Conservation (phyloP, 2,797 vertebrate species). For the Trichosurus vulpecula region DNA sequence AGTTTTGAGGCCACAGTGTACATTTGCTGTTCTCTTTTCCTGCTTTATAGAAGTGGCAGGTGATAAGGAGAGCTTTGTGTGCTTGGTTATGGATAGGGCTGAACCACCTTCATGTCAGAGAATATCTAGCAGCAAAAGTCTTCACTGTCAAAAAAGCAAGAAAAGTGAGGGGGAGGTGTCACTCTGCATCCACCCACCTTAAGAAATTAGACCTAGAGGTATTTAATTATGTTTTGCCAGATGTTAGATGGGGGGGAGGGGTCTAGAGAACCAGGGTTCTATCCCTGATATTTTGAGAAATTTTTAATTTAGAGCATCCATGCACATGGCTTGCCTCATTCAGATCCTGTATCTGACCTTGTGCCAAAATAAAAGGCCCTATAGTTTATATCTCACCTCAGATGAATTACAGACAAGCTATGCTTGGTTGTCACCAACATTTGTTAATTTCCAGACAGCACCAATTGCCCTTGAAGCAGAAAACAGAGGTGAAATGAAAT, state of each 20-base stretch:
- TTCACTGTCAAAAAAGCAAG: conserved; percentile 32
- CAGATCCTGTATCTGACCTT: neutral
- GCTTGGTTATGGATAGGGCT: neutral
- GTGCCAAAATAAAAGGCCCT: neutral
- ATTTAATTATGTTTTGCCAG: conserved; percentile 19
- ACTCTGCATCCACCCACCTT: conserved; percentile 19
- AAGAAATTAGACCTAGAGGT: neutral
- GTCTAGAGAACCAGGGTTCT: neutral
- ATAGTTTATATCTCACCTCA: neutral
- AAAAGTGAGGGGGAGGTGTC: neutral
- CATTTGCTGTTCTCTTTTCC: too few species aligned
- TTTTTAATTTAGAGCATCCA: conserved; percentile 18
- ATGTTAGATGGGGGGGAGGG: neutral
- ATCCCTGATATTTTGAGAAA: neutral
- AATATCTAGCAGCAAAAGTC: neutral
- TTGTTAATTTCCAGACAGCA: conserved; percentile 76
- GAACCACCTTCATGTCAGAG: neutral
- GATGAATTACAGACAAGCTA: neutral
- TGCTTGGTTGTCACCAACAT: neutral
- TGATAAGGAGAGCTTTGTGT: conserved; percentile 2
- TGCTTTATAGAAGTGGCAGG: conserved; percentile 5
- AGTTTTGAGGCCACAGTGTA: conserved; percentile 18
- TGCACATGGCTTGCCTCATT: neutral
- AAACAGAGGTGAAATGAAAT: conserved; percentile 90
- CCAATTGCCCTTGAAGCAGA: conserved; percentile 80